phyloP scores from a whole-genome alignment of 2,797 vertebrate species.

The Sciaenops ocellatus region DNA sequence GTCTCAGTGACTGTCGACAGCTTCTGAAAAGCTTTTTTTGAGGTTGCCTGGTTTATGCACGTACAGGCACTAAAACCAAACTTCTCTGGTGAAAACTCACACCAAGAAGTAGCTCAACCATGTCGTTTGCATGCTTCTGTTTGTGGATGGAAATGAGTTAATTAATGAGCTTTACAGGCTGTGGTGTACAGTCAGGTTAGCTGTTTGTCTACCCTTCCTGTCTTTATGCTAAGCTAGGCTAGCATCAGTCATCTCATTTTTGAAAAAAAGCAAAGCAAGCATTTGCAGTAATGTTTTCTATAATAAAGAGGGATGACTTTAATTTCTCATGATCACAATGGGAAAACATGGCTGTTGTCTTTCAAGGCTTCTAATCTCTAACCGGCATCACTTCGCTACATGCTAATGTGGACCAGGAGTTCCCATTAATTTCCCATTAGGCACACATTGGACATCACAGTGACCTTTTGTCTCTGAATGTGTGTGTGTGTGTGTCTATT shows the following conservation, averaged over 20 bases:
- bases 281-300: not conserved
- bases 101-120: not conserved
- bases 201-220: not conserved
- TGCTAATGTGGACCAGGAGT: not conserved
- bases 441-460: not conserved
- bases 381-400: not conserved
- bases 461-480: constrained; percentile 1
- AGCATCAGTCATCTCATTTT: too few species aligned
- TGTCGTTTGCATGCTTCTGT: not conserved
- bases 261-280: too few species aligned
- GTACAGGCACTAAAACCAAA: not conserved
- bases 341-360: not conserved
- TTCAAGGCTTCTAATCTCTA: not conserved
- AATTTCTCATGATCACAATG: not conserved
- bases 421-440: not conserved
- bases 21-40: not conserved
- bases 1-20: not conserved
- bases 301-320: not conserved
- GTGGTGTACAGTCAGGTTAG: too few species aligned
- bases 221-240: not conserved
- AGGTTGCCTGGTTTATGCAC: not conserved
- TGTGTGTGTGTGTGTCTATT: not conserved
- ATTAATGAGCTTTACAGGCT: not conserved
- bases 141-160: not conserved
- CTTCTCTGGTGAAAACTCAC: not conserved